Evolutionary conservation across 2,113 vertebrate genomes (phyloP).

Genomic region (Stegostoma tigrinum): DNA sequence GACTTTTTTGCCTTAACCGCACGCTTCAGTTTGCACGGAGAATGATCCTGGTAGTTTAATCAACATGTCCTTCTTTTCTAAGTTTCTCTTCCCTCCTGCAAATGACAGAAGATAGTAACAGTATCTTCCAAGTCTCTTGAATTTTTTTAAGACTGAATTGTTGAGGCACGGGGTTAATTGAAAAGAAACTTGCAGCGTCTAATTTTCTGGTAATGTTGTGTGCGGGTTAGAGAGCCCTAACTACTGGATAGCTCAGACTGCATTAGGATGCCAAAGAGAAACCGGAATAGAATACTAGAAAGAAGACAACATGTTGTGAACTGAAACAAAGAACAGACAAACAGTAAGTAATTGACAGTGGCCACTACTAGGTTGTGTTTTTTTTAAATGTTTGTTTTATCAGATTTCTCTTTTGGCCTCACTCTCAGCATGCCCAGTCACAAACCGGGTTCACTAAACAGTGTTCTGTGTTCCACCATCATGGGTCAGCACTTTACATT

Average conservation of each 20-base stretch:
- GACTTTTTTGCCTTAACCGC: not conserved
- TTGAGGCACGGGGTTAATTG: not conserved
- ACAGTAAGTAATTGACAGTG: slow-evolving; percentile 16
- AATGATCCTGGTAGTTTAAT: not conserved
- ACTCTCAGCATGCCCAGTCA: not conserved
- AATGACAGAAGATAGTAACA: not conserved
- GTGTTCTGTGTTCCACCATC: not conserved
- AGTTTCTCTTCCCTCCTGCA: not conserved
- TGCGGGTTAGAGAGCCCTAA: not conserved
- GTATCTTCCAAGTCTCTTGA: not conserved
- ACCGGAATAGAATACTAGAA: not conserved
- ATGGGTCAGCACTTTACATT: not conserved
- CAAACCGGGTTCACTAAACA: not conserved
- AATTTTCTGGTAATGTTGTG: not conserved
- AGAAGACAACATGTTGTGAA: not conserved
- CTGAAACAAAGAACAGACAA: not conserved
- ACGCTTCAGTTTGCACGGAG: not conserved
- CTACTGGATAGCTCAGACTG: not conserved
- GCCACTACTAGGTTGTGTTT: not conserved
- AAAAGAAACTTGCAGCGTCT: not conserved
- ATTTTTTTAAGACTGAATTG: not conserved
- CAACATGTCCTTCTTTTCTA: not conserved
- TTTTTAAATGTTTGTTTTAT: not conserved
- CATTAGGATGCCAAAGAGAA: not conserved
- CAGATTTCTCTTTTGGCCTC: not conserved